phyloP scores from a whole-genome alignment of 2,888 invertebrate genomes.

The Dryocosmus kuriphilus region DNA sequence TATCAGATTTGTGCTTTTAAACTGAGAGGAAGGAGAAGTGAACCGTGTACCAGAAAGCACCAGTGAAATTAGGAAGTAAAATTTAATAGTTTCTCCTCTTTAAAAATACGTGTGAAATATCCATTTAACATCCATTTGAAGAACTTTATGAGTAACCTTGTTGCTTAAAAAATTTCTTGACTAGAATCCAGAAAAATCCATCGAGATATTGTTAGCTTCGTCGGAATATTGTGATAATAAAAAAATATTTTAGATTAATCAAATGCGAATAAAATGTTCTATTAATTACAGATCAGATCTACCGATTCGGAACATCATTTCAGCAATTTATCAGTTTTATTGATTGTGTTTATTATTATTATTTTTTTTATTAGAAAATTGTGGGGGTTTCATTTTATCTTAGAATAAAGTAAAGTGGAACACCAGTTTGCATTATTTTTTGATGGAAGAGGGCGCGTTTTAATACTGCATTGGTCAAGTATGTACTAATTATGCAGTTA shows the following conservation, averaged over 20 bases:
- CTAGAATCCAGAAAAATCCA: background rate
- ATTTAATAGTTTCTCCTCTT: background rate
- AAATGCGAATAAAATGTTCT: slow-evolving; percentile 41
- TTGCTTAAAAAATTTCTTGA: slow-evolving; percentile 17
- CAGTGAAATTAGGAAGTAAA: slow-evolving; percentile 17
- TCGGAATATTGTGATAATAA: slow-evolving; percentile 16
- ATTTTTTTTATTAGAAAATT: slow-evolving; percentile 43
- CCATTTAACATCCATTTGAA: slow-evolving; percentile 24
- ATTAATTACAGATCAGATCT: slow-evolving; percentile 40
- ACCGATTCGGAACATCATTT: slow-evolving; percentile 37
- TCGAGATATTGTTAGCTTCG: background rate
- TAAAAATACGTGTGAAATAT: slow-evolving; percentile 7
- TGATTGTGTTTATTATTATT: too few relatives aligned
- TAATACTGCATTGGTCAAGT: slow-evolving; percentile 1
- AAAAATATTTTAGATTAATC: slow-evolving; percentile 33
- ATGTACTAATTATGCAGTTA: background rate
- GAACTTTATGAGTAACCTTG: slow-evolving; percentile 26
- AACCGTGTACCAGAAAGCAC: slow-evolving; percentile 64
- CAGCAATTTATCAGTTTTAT: slow-evolving; percentile 49
- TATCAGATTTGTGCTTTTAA: slow-evolving; percentile 67
- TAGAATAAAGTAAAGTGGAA: background rate
- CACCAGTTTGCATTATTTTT: background rate
- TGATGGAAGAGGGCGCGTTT: background rate
- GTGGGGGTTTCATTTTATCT: background rate
- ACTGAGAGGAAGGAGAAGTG: slow-evolving; percentile 77